Evolutionary conservation across 1,140 invertebrate species (phyloP).

Genomic region (Drosophila lacertosa): DNA sequence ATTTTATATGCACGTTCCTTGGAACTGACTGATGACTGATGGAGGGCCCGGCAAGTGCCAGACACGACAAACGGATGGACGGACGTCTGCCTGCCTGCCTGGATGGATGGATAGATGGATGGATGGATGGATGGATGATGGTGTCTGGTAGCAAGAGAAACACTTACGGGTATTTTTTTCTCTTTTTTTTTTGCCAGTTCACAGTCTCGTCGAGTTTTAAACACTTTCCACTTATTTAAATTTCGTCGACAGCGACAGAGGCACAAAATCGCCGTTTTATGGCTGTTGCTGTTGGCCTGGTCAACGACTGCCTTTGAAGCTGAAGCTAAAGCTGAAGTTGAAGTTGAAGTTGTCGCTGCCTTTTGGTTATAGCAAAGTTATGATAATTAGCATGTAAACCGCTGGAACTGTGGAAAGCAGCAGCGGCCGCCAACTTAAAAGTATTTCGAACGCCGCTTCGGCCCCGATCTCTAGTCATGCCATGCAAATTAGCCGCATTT

Average conservation of each 20-base stretch:
- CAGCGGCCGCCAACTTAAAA: conserved; percentile 20
- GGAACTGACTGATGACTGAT: conserved; percentile 16
- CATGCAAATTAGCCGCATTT: conserved; percentile 57
- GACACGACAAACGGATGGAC: conserved; percentile 1
- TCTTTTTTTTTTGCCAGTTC: background rate
- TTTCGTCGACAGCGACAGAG: conserved; percentile 61
- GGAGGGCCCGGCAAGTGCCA: conserved; percentile 36
- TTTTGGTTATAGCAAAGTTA: conserved; percentile 59
- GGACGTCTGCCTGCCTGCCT: no score
- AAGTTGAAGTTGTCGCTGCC: conserved; percentile 24
- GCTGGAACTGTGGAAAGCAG: conserved; percentile 58
- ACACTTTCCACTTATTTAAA: conserved; percentile 83
- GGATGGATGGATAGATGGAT: background rate
- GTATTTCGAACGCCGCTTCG: conserved; percentile 27
- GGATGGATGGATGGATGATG: conserved; percentile 1
- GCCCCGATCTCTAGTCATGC: conserved; percentile 43
- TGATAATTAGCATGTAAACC: conserved; percentile 78
- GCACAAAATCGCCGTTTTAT: conserved; percentile 51
- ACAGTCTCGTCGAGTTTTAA: conserved; percentile 31
- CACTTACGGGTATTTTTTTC: conserved; percentile 16
- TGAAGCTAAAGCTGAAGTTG: conserved; percentile 21
- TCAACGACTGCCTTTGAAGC: conserved; percentile 32
- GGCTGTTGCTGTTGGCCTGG: conserved; percentile 35
- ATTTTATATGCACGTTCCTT: conserved; percentile 27
- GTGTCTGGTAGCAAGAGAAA: conserved; percentile 20